Evolutionary conservation across 2,888 invertebrate genomes (phyloP).

Genomic region (Ptychoptera albimana): DNA sequence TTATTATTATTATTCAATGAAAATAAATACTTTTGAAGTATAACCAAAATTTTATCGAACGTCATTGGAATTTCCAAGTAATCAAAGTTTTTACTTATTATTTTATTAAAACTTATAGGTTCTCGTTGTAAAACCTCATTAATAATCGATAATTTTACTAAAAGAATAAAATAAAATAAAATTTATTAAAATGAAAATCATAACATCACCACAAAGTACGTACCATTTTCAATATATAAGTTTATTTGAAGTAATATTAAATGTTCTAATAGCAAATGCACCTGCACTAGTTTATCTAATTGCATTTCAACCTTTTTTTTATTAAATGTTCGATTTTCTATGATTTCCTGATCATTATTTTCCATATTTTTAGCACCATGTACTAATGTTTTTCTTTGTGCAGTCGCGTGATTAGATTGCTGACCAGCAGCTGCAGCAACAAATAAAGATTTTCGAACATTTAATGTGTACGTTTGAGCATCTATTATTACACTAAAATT

Average conservation of each 20-base stretch:
- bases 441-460: conserved; percentile 25
- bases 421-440: conserved; percentile 19
- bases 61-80: conserved; percentile 22
- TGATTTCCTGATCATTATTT: conserved; percentile 11
- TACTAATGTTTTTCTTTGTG: conserved; percentile 21
- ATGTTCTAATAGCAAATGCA: conserved; percentile 27
- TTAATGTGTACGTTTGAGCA: conserved; percentile 6
- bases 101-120: conserved; percentile 10
- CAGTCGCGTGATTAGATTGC: conserved; percentile 3
- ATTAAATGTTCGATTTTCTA: conserved; percentile 25
- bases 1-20: neutral
- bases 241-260: conserved; percentile 25
- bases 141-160: conserved; percentile 22
- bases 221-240: conserved; percentile 24
- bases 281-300: conserved; percentile 23
- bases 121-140: conserved; percentile 20
- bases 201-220: neutral
- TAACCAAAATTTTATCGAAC: conserved; percentile 19
- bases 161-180: neutral
- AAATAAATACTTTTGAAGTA: conserved; percentile 18
- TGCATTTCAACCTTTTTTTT: conserved; percentile 16
- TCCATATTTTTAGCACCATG: conserved; percentile 15
- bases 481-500: too few species aligned
- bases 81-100: conserved; percentile 19
- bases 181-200: neutral